These are phyloP conservation scores for Proctacanthus coquilletti DNA, from an alignment of 1,140 invertebrate species.

Conservation along the genomic window DNA sequence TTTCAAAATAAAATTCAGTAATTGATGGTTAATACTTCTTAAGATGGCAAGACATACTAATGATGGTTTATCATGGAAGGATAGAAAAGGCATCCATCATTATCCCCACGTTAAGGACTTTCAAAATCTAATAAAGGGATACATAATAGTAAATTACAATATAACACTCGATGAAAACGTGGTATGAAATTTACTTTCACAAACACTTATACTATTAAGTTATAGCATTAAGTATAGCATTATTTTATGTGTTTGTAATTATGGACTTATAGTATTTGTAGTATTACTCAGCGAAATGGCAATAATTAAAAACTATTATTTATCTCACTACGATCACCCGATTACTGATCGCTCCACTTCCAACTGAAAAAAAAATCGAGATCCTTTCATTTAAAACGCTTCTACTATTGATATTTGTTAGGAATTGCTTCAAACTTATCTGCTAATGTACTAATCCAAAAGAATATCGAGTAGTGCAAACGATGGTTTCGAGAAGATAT, in stretches of 20 bases:
- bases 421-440: background rate
- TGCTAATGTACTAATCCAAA: background rate
- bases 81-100: conserved; percentile 15
- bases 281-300: too few species aligned
- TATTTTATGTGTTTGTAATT: background rate
- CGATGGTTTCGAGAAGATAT: too few species aligned
- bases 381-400: too few species aligned
- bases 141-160: conserved; percentile 25
- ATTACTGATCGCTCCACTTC: background rate
- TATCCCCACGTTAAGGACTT: conserved; percentile 26
- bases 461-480: too few species aligned
- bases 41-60: conserved; percentile 20
- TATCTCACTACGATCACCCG: background rate
- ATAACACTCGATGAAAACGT: conserved; percentile 27
- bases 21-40: too few species aligned
- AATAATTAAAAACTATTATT: conserved; percentile 1
- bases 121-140: conserved; percentile 23
- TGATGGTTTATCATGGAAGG: conserved; percentile 21
- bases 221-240: too few species aligned
- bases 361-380: too few species aligned
- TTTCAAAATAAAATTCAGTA: too few species aligned
- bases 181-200: conserved; percentile 10
- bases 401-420: background rate
- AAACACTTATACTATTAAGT: too few species aligned
- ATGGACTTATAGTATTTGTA: background rate